These are phyloP conservation scores for Caenorhabditis elegans DNA, from an alignment of 1,140 invertebrate species.

Conservation along the genomic window DNA sequence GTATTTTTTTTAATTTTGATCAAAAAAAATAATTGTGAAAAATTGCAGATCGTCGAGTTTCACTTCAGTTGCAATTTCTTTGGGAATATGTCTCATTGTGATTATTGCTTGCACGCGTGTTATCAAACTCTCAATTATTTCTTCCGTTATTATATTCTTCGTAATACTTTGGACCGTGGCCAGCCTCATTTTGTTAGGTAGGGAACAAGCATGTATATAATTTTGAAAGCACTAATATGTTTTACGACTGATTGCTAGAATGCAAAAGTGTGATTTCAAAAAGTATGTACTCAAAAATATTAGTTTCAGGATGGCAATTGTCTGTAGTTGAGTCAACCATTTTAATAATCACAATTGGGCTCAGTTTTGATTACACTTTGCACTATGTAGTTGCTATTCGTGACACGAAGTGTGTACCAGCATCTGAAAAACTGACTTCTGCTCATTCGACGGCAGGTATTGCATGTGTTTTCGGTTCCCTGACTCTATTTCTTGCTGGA, in stretches of 20 bases:
- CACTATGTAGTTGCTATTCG: slow-evolving; percentile 75
- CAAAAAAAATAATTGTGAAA: neutral
- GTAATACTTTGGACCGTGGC: slow-evolving; percentile 45
- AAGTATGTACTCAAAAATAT: no score
- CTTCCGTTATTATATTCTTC: slow-evolving; percentile 43
- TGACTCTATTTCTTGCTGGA: neutral
- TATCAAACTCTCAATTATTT: slow-evolving; percentile 34
- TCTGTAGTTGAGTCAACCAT: slow-evolving; percentile 92
- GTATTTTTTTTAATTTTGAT: neutral
- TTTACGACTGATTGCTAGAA: no score
- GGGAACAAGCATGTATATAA: no score
- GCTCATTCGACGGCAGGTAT: slow-evolving; percentile 25
- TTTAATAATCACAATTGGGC: slow-evolving; percentile 86
- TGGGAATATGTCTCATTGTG: slow-evolving; percentile 47
- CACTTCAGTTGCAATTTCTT: slow-evolving; percentile 44
- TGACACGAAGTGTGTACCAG: neutral
- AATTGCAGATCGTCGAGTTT: slow-evolving; percentile 36
- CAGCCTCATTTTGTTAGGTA: slow-evolving; percentile 42
- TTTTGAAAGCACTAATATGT: no score
- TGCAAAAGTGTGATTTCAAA: no score
- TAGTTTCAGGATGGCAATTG: slow-evolving; percentile 78
- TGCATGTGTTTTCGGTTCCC: neutral
- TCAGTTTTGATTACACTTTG: slow-evolving; percentile 90
- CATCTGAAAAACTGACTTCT: slow-evolving; percentile 1
- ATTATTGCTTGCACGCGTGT: slow-evolving; percentile 46